Base-by-base conservation (phyloP, 2,888 invertebrate genomes). In the Drosophila recens region DNA sequence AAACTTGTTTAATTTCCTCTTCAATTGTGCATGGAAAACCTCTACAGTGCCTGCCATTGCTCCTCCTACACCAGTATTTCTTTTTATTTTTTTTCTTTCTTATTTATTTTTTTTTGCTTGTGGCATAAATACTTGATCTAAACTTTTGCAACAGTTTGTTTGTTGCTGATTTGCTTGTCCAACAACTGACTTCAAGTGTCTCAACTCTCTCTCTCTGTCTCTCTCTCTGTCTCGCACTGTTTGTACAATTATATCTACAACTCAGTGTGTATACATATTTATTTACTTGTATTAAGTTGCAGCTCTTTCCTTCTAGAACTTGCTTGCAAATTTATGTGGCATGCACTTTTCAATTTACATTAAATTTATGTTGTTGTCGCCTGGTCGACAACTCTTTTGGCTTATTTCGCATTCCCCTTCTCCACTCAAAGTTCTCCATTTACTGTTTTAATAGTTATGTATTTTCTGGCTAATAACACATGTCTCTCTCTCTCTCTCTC, bases 1-100 rank as follows among this genome's bases (percentile, higher is more conserved):
- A 86, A 86, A 86, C 86, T 86, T 84, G 88, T 86, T 88, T 86
- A 86, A 86, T 86, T 88, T 88, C 86, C 86, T 86, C 84, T 86
- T 72, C 80, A 86, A 87, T 85, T 87, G 87, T 71, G 67, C 72
- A 66, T 64, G 72, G 70, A 70, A 75, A 67, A 27, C 27, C 33
- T 11, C 23, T 5, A 33, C 23, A 34, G 27, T 40, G 36, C 33
- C 36, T 17, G 11, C 30, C 36, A 30, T 23, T 45, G 15, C 58
- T 17, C 15, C 2, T 3, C 30, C 33, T 9, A 15, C 34, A 36
- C 13, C 30, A 48, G 33, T 15, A 13, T 11, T 17, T 38, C n/a
- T 17, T 4, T 30, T 30, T 5, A 5, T 13, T 52, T 52, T 38
- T 52, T 23, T 1, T 15, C 30, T 13, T 4, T 23, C n/a, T n/a